These are phyloP conservation scores for Crossocerus cetratus DNA, from an alignment of 2,888 invertebrate species.

Conservation along the genomic window DNA sequence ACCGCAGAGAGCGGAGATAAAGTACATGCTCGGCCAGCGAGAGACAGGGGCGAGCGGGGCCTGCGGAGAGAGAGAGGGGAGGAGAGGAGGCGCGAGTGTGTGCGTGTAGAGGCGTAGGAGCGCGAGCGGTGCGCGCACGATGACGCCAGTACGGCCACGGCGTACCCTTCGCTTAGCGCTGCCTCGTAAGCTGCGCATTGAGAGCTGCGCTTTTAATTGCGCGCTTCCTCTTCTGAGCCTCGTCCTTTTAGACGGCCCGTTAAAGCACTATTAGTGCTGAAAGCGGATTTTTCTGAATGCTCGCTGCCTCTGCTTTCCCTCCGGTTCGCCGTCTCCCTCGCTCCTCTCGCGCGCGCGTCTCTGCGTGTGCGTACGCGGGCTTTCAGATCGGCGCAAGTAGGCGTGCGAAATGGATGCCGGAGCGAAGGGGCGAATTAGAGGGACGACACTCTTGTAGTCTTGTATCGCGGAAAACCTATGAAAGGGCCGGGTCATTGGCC, in stretches of 20 bases:
- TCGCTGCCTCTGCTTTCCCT: slow-evolving; percentile 10
- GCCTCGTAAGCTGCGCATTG: slow-evolving; percentile 36
- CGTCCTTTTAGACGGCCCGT: slow-evolving; percentile 48
- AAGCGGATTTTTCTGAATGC: slow-evolving; percentile 54
- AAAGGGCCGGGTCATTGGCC: slow-evolving; percentile 43
- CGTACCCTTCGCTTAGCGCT: slow-evolving; percentile 5
- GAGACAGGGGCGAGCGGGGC: slow-evolving; percentile 8
- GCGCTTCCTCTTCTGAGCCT: slow-evolving; percentile 40
- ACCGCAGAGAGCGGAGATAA: slow-evolving; percentile 12
- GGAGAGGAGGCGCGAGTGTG: background rate
- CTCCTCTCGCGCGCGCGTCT: background rate
- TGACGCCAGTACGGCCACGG: slow-evolving; percentile 2
- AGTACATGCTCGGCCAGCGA: background rate
- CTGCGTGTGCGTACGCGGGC: slow-evolving; percentile 20
- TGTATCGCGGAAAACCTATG: slow-evolving; percentile 38
- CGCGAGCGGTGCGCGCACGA: background rate
- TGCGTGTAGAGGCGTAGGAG: background rate
- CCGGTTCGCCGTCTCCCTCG: background rate
- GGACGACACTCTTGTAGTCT: slow-evolving; percentile 41
- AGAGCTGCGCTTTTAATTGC: slow-evolving; percentile 53
- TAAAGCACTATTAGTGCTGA: slow-evolving; percentile 54
- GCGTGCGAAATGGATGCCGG: slow-evolving; percentile 40
- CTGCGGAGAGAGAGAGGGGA: no score
- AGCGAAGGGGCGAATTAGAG: slow-evolving; percentile 42
- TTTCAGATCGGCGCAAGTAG: slow-evolving; percentile 48